phyloP scores from a whole-genome alignment of 2,888 invertebrate genomes.

The Ypsolopha scabrella region DNA sequence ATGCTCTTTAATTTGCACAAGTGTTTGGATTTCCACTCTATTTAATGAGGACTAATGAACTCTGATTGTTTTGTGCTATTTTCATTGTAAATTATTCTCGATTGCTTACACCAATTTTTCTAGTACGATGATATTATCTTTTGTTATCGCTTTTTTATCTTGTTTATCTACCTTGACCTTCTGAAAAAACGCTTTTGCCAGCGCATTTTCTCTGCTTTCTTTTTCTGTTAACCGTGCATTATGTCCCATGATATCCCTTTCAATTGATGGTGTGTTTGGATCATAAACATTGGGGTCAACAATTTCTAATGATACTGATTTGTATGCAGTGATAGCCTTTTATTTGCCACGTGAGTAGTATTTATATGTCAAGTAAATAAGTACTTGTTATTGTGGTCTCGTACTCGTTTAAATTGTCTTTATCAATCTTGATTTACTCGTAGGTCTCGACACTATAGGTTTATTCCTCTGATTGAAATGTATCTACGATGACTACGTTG shows the following conservation, averaged over 20 bases:
- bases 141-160: constrained; percentile 26
- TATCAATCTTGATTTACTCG: constrained; percentile 1
- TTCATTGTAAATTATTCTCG: neutral
- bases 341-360: neutral
- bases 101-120: neutral
- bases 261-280: constrained; percentile 4
- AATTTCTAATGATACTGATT: constrained; percentile 28
- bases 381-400: neutral
- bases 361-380: neutral
- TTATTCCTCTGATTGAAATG: no score
- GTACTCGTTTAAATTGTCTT: neutral
- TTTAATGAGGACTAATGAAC: constrained; percentile 22
- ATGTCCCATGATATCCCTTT: constrained; percentile 2
- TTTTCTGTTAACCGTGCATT: neutral
- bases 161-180: constrained; percentile 27
- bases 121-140: constrained; percentile 21
- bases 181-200: constrained; percentile 12
- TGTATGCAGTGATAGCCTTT: constrained; percentile 24
- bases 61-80: neutral
- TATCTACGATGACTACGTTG: no score
- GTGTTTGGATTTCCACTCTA: constrained; percentile 16
- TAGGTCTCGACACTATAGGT: no score
- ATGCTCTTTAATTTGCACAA: constrained; percentile 15
- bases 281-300: constrained; percentile 28
- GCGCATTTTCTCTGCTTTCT: neutral